These are phyloP conservation scores for Trissolcus basalis DNA, from an alignment of 1,140 invertebrate genomes.

Conservation along the genomic window DNA sequence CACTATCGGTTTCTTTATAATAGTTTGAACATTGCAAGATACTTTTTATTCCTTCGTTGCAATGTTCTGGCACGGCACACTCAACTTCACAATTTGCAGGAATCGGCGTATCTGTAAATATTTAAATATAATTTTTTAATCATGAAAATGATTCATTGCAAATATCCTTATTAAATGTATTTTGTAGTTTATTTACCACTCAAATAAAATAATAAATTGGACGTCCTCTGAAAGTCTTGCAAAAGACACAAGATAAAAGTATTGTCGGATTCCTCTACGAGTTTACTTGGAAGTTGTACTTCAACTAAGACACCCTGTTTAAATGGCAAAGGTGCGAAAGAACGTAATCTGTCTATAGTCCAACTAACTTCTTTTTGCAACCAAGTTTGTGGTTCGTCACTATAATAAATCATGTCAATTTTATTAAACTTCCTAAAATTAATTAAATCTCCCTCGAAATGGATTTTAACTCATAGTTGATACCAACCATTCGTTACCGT, in stretches of 20 bases:
- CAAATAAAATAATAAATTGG: conserved; percentile 72
- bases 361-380: conserved; percentile 71
- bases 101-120: conserved; percentile 58
- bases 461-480: neutral
- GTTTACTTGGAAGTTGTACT: conserved; percentile 66
- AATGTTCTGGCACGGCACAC: conserved; percentile 68
- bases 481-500: conserved; percentile 72
- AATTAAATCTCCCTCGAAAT: neutral
- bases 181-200: conserved; percentile 57
- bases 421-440: conserved; percentile 2
- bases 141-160: neutral
- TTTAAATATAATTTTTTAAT: neutral
- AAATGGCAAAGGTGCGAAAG: conserved; percentile 70
- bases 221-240: conserved; percentile 74
- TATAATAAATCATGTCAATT: neutral
- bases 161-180: too few relatives aligned
- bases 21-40: conserved; percentile 57
- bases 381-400: conserved; percentile 73
- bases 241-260: conserved; percentile 69
- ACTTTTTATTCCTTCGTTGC: conserved; percentile 60
- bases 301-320: conserved; percentile 73
- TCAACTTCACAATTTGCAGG: conserved; percentile 73
- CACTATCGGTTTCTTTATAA: conserved; percentile 64
- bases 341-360: conserved; percentile 71
- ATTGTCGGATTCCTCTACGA: conserved; percentile 55